Percentiles rank a stretch among this genome's conserved stretches.
Conservation (phyloP, 2,888 invertebrate species). For the Drosophila stalkeri region DNA sequence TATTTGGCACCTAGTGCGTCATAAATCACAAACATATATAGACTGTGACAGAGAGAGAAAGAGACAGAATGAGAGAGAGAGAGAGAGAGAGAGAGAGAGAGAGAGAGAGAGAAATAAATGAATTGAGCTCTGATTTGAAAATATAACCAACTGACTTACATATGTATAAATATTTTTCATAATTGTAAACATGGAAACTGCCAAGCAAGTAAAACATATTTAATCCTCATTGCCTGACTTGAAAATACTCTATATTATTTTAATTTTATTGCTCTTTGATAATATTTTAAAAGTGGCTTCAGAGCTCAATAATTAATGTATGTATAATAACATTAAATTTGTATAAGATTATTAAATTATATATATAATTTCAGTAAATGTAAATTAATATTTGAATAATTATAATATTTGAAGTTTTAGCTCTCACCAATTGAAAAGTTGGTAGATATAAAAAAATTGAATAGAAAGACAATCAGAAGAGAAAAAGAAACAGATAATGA, state of each 20-base stretch:
- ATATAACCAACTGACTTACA: constrained; percentile 1
- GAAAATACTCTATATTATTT: no score
- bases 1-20: constrained; percentile 6
- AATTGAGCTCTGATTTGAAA: constrained; percentile 8
- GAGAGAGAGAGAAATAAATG: neutral
- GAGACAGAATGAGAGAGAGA: neutral
- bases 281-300: no score
- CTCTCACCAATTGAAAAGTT: neutral
- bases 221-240: no score
- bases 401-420: neutral
- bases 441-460: neutral
- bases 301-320: neutral
- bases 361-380: neutral
- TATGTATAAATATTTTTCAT: constrained; percentile 5
- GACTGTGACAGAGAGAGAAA: no score
- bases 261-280: no score
- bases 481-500: neutral
- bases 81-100: neutral
- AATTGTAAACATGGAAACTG: neutral
- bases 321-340: no score
- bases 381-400: neutral
- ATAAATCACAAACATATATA: constrained; percentile 10
- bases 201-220: neutral
- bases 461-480: neutral
- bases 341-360: no score